Evolutionary conservation across 2,888 invertebrate genomes (phyloP), one percentile per base, ranked within the genome.

Genomic region (Zygogramma bicolorata): DNA sequence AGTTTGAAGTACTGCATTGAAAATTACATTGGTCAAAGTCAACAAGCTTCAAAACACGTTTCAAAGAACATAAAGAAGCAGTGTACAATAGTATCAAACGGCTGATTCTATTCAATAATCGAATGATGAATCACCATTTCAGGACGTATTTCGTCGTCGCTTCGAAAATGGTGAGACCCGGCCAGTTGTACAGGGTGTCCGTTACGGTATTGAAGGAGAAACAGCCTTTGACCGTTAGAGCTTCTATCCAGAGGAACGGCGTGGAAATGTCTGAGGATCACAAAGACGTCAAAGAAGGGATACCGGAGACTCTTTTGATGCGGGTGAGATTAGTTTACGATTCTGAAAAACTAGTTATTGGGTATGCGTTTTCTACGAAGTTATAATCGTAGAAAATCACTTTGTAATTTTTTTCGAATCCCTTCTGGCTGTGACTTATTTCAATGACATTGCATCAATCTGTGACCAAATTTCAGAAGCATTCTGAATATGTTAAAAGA

Each of bases 131-230:
- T 29, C 3, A 8, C 6, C 18, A 34, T 89, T 89, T 38, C 88
- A 96, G 96, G 72, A 95, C 96, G 7, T 98, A 97, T 86, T 96
- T 98, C 84, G 92, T 98, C 75, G 94, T 98, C 29, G 96, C 97
- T 0, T 97, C 97, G 3, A 92, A 92, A 78, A 94, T 95, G 91
- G 94, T 98, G 10, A 91, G 97, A 3, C 98, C 98, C 0, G 96
- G 95, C 0, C 95, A 97, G 82, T 92, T 97, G 68, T 97, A 97
- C 86, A 93, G 95, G 82, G 93, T 97, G 5, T 93, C 94, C 0
- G 97, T 95, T 0, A 94, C 94, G 67, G 93, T 98, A 38, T 88
- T 97, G 31, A 91, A 93, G 83, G 92, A 95, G 6, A 92, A 92
- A 65, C 89, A 93, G 73, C 94, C 95, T 34, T 92, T 98, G 85